phyloP scores from a whole-genome alignment of 2,113 vertebrate genomes.

The Bettongia penicillata region DNA sequence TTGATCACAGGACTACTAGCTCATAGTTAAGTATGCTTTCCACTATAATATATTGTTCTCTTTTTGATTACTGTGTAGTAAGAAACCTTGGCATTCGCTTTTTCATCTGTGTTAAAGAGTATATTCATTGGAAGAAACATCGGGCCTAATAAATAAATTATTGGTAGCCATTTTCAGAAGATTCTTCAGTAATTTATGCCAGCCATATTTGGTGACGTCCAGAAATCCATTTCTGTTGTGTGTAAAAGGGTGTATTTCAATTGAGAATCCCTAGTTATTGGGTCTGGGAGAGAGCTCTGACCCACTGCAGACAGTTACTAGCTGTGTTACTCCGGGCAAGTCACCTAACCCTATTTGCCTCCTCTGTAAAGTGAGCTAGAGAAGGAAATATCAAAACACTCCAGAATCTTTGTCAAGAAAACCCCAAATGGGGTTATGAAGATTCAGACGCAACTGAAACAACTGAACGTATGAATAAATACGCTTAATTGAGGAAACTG shows the following conservation, averaged over 20 bases:
- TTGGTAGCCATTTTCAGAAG: slow-evolving; percentile 42
- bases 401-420: not conserved
- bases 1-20: not conserved
- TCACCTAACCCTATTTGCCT: not conserved
- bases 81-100: not conserved
- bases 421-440: not conserved
- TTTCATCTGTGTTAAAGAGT: not conserved
- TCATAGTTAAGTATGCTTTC: not conserved
- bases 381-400: no score
- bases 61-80: not conserved
- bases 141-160: slow-evolving; percentile 51
- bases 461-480: not conserved
- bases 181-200: slow-evolving; percentile 60
- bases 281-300: not conserved
- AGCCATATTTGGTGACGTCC: slow-evolving; percentile 45
- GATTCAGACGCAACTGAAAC: not conserved
- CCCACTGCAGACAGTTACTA: not conserved
- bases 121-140: not conserved
- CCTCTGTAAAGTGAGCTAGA: no score
- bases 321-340: not conserved
- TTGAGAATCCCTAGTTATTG: slow-evolving; percentile 12
- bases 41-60: not conserved
- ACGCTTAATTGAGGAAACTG: not conserved
- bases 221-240: slow-evolving; percentile 56
- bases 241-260: slow-evolving; percentile 33